Evolutionary conservation across 2,797 vertebrate genomes (phyloP), one percentile per base, ranked within the genome.

Genomic region (Ctenopoma multispine): DNA sequence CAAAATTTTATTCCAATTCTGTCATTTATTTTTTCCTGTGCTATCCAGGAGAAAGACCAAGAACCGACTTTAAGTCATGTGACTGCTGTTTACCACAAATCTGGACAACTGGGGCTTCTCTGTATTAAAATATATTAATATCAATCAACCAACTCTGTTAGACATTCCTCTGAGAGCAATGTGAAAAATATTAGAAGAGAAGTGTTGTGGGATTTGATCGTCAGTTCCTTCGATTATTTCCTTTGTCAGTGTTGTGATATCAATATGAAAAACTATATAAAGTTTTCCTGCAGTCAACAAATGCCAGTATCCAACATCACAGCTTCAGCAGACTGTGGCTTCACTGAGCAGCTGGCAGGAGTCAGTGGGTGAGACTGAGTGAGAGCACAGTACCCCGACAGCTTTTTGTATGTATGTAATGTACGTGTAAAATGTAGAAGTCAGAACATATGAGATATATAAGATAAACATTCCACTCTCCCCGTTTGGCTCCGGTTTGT

Each of bases 401-500:
- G 43, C 6, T n/a, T n/a, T n/a, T n/a, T n/a, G n/a, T n/a, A n/a
- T n/a, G n/a, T n/a, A n/a, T n/a, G n/a, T n/a, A n/a, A n/a, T n/a
- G n/a, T n/a, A n/a, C n/a, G n/a, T n/a, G n/a, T n/a, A n/a, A n/a
- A n/a, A n/a, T n/a, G n/a, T n/a, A n/a, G n/a, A n/a, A n/a, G n/a
- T n/a, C n/a, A n/a, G n/a, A n/a, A n/a, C n/a, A n/a, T n/a, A n/a
- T n/a, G n/a, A n/a, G n/a, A n/a, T n/a, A n/a, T n/a, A n/a, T n/a
- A n/a, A n/a, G n/a, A n/a, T n/a, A n/a, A n/a, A n/a, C n/a, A n/a
- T n/a, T n/a, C n/a, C n/a, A n/a, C n/a, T n/a, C n/a, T n/a, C n/a
- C n/a, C n/a, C n/a, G n/a, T 29, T 18, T 20, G 4, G 0, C 13
- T 27, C 8, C 0, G 43, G 24, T 10, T 0, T 20, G 27, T 20